Evolutionary conservation across 2,888 invertebrate genomes (phyloP).

Genomic region (Epirrita christyi): DNA sequence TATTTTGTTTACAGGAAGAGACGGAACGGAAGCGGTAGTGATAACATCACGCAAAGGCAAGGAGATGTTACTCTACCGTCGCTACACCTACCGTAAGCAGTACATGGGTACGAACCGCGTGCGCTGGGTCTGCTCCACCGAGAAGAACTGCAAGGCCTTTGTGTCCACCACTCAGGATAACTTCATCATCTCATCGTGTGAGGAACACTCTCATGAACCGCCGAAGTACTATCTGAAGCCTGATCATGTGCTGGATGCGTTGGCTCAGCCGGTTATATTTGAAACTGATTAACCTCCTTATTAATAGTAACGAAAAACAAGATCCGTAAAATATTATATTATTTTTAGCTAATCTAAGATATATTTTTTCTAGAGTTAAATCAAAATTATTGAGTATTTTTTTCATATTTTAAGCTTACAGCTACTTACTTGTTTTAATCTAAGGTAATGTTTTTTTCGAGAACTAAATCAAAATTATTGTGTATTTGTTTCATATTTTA

Average conservation of each 20-base stretch:
- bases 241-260: slow-evolving; percentile 63
- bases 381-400: no score
- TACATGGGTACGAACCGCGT: slow-evolving; percentile 55
- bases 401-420: no score
- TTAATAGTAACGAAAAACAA: no score
- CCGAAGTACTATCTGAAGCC: slow-evolving; percentile 75
- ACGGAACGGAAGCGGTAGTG: slow-evolving; percentile 53
- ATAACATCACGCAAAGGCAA: slow-evolving; percentile 76
- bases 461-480: no score
- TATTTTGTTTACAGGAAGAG: neutral
- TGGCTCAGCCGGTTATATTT: slow-evolving; percentile 58
- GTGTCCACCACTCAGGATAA: slow-evolving; percentile 68
- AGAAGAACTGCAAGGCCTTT: slow-evolving; percentile 69
- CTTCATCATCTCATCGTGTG: slow-evolving; percentile 58
- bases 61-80: slow-evolving; percentile 70
- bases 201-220: slow-evolving; percentile 69
- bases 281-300: slow-evolving; percentile 45
- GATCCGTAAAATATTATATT: no score
- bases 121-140: slow-evolving; percentile 75
- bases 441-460: no score
- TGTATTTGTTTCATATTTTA: no score
- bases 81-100: slow-evolving; percentile 72
- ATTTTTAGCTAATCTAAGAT: no score
- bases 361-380: no score
- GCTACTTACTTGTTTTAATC: no score